Percentiles rank a stretch among this genome's conserved stretches.
Evolutionary conservation across 2,888 invertebrate genomes (phyloP).

Genomic region (Oegoconia quadripuncta): DNA sequence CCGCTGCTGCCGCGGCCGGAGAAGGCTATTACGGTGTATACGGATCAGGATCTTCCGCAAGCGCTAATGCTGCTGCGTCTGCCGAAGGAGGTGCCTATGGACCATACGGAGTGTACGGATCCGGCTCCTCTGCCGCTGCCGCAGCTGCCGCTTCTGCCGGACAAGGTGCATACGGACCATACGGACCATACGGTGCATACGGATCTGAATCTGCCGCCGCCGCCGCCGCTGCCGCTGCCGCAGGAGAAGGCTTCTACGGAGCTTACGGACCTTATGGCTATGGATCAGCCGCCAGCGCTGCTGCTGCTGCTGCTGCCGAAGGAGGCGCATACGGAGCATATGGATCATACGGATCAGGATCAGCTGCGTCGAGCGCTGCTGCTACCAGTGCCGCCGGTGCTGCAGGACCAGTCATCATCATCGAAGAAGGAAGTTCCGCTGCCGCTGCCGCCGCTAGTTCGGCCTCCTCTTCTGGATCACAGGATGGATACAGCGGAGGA

Average conservation of each 20-base stretch:
- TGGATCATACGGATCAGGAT: constrained; percentile 3
- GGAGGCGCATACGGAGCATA: constrained; percentile 8
- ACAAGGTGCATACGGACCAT: too few species aligned
- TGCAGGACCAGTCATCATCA: too few species aligned
- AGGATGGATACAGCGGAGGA: too few species aligned
- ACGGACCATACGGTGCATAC: constrained; percentile 3
- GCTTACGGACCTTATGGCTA: constrained; percentile 1
- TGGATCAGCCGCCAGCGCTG: not conserved
- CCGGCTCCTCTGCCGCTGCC: constrained; percentile 2
- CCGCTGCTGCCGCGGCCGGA: too few species aligned
- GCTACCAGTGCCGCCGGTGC: not conserved
- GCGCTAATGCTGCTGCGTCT: too few species aligned
- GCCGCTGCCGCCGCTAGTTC: too few species aligned
- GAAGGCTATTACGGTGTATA: constrained; percentile 7
- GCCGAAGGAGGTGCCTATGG: too few species aligned
- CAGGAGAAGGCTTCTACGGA: constrained; percentile 8
- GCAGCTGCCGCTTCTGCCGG: constrained; percentile 5
- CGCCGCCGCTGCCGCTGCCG: constrained; percentile 14
- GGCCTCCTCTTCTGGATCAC: too few species aligned
- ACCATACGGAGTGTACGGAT: not conserved
- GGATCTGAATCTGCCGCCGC: constrained; percentile 6
- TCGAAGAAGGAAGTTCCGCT: too few species aligned
- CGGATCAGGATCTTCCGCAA: not conserved
- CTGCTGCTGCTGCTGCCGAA: constrained; percentile 3
- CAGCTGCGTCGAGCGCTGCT: not conserved